These are phyloP conservation scores for Hipposideros larvatus DNA, from an alignment of 2,797 vertebrate genomes.

Conservation along the genomic window DNA sequence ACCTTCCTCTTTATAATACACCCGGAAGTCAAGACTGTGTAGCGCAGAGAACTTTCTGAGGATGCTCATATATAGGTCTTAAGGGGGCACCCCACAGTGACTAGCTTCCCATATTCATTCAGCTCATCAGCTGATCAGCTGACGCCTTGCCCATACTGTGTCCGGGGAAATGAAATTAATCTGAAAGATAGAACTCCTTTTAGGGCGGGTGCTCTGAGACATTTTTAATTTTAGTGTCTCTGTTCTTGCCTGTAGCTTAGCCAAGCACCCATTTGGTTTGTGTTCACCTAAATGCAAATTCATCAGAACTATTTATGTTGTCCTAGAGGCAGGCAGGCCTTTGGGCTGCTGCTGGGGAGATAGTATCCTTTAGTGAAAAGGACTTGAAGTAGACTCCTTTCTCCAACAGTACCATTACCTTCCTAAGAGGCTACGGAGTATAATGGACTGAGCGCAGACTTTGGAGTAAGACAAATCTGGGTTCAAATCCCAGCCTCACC, in stretches of 20 bases:
- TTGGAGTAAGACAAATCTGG: slow-evolving; percentile 39
- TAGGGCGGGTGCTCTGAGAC: neutral
- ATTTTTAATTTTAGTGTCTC: slow-evolving; percentile 43
- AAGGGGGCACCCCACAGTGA: neutral
- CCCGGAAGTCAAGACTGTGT: neutral
- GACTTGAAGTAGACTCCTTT: neutral
- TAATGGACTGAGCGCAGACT: slow-evolving; percentile 1
- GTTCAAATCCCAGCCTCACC: slow-evolving; percentile 43
- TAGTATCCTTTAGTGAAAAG: neutral
- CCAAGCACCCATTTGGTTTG: slow-evolving; percentile 33
- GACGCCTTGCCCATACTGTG: neutral
- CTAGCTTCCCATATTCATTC: slow-evolving; percentile 22
- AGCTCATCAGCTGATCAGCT: neutral
- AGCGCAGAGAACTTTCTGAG: slow-evolving; percentile 21
- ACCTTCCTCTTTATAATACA: neutral
- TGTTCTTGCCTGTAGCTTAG: slow-evolving; percentile 36
- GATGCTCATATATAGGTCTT: neutral
- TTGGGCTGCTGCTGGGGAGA: neutral
- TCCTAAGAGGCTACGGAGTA: neutral
- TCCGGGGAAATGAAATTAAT: slow-evolving; percentile 49
- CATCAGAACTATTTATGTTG: slow-evolving; percentile 58
- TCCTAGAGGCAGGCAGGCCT: slow-evolving; percentile 33
- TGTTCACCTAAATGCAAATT: slow-evolving; percentile 44
- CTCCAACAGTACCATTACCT: neutral
- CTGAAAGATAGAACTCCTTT: slow-evolving; percentile 38